Evolutionary conservation across 2,888 invertebrate species (phyloP), one percentile per base, ranked within the genome.

Genomic region (Drosophila neotestacea): DNA sequence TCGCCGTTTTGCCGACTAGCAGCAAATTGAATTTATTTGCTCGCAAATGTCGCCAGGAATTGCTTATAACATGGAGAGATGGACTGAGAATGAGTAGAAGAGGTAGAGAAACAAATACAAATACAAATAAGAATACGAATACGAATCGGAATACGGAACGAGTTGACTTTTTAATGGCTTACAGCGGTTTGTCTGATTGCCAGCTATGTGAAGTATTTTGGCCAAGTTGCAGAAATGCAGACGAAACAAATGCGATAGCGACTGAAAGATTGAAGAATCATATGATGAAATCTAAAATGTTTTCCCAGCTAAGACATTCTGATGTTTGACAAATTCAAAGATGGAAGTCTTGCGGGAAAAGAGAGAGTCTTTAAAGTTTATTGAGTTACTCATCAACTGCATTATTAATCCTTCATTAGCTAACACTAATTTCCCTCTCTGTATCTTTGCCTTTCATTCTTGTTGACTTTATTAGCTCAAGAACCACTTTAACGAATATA

Each of bases 1-100:
- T 85, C 85, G 85, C 88, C 59, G 79, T 68, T 65, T 77, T 73
- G 74, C 76, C 71, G 75, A 83, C 68, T 82, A 68, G 73, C 84
- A 70, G 84, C 88, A 85, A 85, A 85, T 85, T 85, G 85, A 85
- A 85, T 85, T 88, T 88, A 85, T 88, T 84, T 79, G 83, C 88
- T 85, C 64, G 79, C 79, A 74, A 81, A 74, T 64, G 70, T 74
- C 71, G 87, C 67, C 79, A 65, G 62, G 48, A 69, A 65, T 74
- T 74, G 72, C 38, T 44, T 62, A 46, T 28, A 44, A 27, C 27
- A 48, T 22, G 28, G 44, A 76, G 62, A 41, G 62, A 41, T 39
- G 54, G 32, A 56, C 61, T 62, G 50, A 64, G 44, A 27, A 54
- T 52, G 27, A 61, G 51, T 13, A n/a, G 36, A 30, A 52, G 69